Percentiles rank a stretch among this genome's conserved stretches.
Conservation (phyloP, 2,888 invertebrate genomes). For the Alcis repandata region DNA sequence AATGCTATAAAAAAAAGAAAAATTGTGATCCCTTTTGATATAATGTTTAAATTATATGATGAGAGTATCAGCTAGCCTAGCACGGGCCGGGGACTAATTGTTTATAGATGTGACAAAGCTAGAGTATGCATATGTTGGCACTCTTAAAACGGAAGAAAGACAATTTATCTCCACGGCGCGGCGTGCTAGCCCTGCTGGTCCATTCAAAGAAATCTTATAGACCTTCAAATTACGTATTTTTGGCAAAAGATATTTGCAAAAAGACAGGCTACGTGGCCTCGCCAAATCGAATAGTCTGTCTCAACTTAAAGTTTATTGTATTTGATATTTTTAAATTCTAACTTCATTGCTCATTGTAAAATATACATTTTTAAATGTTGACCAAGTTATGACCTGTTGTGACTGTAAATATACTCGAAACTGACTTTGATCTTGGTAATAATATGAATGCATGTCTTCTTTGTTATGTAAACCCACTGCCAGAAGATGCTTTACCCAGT, state of each 20-base stretch:
- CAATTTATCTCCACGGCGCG: too few relatives aligned
- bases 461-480: constrained; percentile 55
- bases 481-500: constrained; percentile 52
- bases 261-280: constrained; percentile 23
- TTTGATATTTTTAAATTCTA: constrained; percentile 50
- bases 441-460: constrained; percentile 21
- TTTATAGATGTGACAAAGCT: too few relatives aligned
- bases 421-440: constrained; percentile 36
- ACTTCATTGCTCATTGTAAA: constrained; percentile 57
- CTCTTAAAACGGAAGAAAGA: too few relatives aligned
- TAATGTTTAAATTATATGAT: too few relatives aligned
- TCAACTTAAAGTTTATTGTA: constrained; percentile 45
- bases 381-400: constrained; percentile 48
- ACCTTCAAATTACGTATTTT: constrained; percentile 3
- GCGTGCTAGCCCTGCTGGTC: too few relatives aligned
- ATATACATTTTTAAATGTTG: constrained; percentile 48
- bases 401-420: constrained; percentile 26
- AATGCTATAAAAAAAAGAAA: too few relatives aligned
- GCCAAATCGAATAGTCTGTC: constrained; percentile 37
- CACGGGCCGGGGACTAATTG: too few relatives aligned
- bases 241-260: constrained; percentile 12
- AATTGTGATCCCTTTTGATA: too few relatives aligned
- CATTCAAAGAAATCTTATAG: constrained; percentile 1
- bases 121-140: too few relatives aligned
- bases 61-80: too few relatives aligned